Conservation (phyloP, 1,140 invertebrate genomes). For the Bombus pascuorum region DNA sequence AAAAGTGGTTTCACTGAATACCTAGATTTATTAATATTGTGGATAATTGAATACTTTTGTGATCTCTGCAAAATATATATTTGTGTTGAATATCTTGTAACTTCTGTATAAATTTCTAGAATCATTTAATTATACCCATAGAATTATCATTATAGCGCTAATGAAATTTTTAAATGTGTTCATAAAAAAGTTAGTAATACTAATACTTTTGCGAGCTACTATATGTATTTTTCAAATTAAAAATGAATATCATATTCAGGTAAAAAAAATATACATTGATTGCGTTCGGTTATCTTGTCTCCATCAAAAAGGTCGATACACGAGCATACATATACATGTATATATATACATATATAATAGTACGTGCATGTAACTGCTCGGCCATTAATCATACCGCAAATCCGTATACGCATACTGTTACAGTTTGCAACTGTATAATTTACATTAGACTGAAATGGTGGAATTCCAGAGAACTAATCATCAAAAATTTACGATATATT, state of each 20-base stretch:
- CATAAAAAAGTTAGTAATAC: too few relatives aligned
- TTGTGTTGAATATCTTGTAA: too few relatives aligned
- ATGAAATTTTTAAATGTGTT: too few relatives aligned
- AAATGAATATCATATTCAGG: not conserved
- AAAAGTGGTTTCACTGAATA: too few relatives aligned
- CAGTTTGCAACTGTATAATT: slow-evolving; percentile 8
- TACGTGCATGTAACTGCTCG: not conserved
- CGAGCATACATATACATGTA: not conserved
- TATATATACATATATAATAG: not conserved
- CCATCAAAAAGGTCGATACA: slow-evolving; percentile 39
- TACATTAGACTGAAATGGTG: slow-evolving; percentile 21
- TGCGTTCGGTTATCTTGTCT: slow-evolving; percentile 32
- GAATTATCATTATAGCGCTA: too few relatives aligned
- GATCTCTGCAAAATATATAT: too few relatives aligned
- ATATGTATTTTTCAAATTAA: not conserved
- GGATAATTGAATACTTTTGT: too few relatives aligned
- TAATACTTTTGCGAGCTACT: too few relatives aligned
- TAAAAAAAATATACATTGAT: slow-evolving; percentile 11
- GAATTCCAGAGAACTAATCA: slow-evolving; percentile 1
- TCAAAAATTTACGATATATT: not conserved
- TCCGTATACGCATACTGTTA: slow-evolving; percentile 14
- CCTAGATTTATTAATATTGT: too few relatives aligned
- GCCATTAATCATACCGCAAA: slow-evolving; percentile 32
- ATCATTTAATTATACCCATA: too few relatives aligned
- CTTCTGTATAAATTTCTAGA: too few relatives aligned